Evolutionary conservation across 2,888 invertebrate species (phyloP), one percentile per base, ranked within the genome.

Genomic region (Thelaira solivaga): DNA sequence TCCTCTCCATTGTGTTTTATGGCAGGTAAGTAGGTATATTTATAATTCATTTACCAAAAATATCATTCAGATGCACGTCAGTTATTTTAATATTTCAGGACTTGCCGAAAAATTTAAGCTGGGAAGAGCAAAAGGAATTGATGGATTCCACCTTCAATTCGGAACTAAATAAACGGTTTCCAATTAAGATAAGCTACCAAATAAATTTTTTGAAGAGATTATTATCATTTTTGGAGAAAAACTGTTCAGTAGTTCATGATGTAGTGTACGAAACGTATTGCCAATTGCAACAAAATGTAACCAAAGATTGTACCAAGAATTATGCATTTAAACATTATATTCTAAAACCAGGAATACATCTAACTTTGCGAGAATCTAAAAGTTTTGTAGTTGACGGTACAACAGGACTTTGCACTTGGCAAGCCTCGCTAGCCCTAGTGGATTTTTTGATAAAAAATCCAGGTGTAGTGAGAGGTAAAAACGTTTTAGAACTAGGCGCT

Each of bases 331-430:
- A 92, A 64, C 94, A 95, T 87, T 94, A 93, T 86, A 75, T 84
- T 1, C 67, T 88, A 2, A 72, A 81, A 3, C 45, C 71, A 0
- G 84, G 89, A 71, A 84, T 88, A 65, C 85, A 89, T 34, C 87
- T 95, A 31, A 92, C 91, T 11, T 87, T 95, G 59, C 91, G 92
- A 81, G 95, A 95, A 88, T 94, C 92, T 72, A 91, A 90, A 68
- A 93, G 91, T 84, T 91, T 95, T 84, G 93, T 95, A 81, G 91
- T 93, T 0, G 91, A 93, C 86, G 82, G 82, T 2, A 82, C 95
- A 18, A 96, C 95, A 13, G 95, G 95, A 24, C 89, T 95, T 82
- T 92, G 92, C 81, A 93, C 92, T 82, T 95, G 95, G 95, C 93
- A 94, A 92, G 95, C 94, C 36, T 92, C 93, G 0, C 83, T 93